Percentiles rank a stretch among this genome's conserved stretches.
Evolutionary conservation across 2,888 invertebrate genomes (phyloP).

Genomic region (Sympetrum striolatum): DNA sequence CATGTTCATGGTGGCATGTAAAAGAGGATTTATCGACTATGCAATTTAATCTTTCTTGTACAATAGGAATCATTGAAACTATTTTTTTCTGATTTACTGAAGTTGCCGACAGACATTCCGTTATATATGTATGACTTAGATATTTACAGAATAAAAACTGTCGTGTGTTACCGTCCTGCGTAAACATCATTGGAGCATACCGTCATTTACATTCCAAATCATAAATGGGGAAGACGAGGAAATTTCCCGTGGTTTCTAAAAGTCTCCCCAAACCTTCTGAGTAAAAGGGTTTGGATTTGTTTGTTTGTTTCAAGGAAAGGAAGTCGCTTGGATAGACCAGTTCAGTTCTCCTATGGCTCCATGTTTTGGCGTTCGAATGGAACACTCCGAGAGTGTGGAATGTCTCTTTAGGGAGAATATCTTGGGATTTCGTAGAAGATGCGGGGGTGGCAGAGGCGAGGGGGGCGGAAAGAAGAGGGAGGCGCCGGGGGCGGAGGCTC

Average conservation of each 20-base stretch:
- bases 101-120: too few relatives aligned
- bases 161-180: too few relatives aligned
- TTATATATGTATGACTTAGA: too few relatives aligned
- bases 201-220: too few relatives aligned
- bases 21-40: too few relatives aligned
- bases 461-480: background rate
- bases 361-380: constrained; percentile 17
- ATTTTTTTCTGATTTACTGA: too few relatives aligned
- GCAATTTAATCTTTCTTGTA: too few relatives aligned
- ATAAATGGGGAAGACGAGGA: background rate
- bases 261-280: background rate
- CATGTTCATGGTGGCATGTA: too few relatives aligned
- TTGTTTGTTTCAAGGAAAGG: background rate
- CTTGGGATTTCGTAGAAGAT: constrained; percentile 26
- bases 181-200: too few relatives aligned
- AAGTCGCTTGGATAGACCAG: background rate
- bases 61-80: too few relatives aligned
- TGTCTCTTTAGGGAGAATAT: background rate
- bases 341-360: background rate
- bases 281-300: background rate
- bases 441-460: constrained; percentile 17
- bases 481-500: constrained; percentile 9
- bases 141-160: too few relatives aligned
- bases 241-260: background rate
- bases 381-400: background rate